Base-by-base conservation (phyloP, 2,797 vertebrate genomes). In the Toxotes lorentzi region DNA sequence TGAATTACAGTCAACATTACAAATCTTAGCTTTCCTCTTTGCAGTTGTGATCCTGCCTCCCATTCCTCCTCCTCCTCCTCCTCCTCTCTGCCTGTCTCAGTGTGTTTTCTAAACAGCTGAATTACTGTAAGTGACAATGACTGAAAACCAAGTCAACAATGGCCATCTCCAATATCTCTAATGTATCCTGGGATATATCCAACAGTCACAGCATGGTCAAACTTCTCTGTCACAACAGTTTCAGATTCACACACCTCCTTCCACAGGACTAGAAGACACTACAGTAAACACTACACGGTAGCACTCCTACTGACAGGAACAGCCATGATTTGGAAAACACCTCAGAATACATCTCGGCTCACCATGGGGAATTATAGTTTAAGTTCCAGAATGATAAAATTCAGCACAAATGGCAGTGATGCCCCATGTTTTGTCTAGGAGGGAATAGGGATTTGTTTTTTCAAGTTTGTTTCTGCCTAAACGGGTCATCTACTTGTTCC, bases 51-150 rank as follows among this genome's bases (percentile, higher is more conserved):
- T 24, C 41, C 41, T 48, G 27, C 32, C 32, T 48, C 32, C n/a
- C 10, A 30, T 30, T 30, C n/a, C 17, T 57, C 38, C n/a, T 43
- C 45, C 17, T 57, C 38, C n/a, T 43, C 45, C 14, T 34, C 40
- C 27, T 51, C 57, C 48, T 67, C 40, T 59, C 41, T 24, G 16
- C 14, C 12, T 16, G 24, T 34, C 27, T 30, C 16, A 16, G n/a
- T 34, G 4, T 12, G 32, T 48, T 68, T 53, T 61, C 45, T n/a
- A 3, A 53, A 53, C 23, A n/a, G 53, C 34, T 48, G 50, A 68
- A 58, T 68, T 61, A 74, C 60, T 35, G 23, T 48, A 70, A 70
- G 59, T 64, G 67, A 76, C 61, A 85, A 76, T 73, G 68, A 65
- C 71, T 62, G 62, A 71, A 75, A 74, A 56, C 50, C 38, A 41